Base-by-base conservation (phyloP, 2,797 vertebrate species). In the Eulemur rubriventer region DNA sequence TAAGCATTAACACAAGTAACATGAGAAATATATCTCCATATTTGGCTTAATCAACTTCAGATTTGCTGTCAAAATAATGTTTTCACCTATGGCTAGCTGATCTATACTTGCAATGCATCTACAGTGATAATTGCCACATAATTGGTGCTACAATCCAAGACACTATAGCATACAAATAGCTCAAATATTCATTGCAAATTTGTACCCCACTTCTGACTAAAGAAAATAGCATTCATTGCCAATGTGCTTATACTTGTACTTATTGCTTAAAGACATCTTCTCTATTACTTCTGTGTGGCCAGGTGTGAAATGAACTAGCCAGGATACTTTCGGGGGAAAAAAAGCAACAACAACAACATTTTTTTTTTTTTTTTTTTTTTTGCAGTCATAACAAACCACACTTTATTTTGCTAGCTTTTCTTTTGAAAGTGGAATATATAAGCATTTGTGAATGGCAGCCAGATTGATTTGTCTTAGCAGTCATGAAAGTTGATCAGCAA, bases 221-320 rank as follows among this genome's bases (percentile, higher is more conserved):
- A 89, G 35, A 96, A 98, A 96, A 97, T 95, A 98, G 95, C 41
- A 95, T 61, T 70, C 75, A 83, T 93, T 88, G 73, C 73, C 43
- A 20, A 48, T 69, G 26, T 91, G 55, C 78, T 79, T 97, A 92
- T 38, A 90, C 93, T 95, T 89, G 91, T 97, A 96, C 87, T 98
- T 96, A 98, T 76, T 98, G 92, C 80, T 96, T 82, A 96, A 97
- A 89, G 94, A 97, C 94, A 96, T 98, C 86, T 43, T 82, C 94
- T 97, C 79, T 97, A 97, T 97, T 98, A 96, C 80, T 95, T 97
- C 87, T 97, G 90, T 98, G 97, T 97, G 97, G 91, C 89, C 96
- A 98, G 88, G 96, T 98, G 96, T 98, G 97, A 98, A 98, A 98
- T 98, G 87, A 98, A 98, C 79, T 95, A 90, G 82, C 96, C 50